phyloP scores from a whole-genome alignment of 2,888 invertebrate genomes.

The Diaprepes abbreviatus region DNA sequence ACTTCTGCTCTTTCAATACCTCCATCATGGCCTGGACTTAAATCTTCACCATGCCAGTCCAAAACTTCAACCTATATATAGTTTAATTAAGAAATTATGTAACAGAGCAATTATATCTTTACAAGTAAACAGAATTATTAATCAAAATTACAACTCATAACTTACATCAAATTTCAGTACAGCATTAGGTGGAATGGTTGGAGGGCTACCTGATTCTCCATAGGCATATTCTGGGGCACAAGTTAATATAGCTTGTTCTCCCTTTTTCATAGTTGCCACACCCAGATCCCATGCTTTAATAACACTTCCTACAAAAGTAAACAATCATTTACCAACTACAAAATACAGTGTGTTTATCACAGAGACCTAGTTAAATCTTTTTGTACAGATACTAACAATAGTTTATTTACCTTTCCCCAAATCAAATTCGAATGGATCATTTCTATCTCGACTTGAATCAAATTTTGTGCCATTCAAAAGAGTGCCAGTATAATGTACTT shows the following conservation, averaged over 20 bases:
- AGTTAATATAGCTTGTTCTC: slow-evolving; percentile 86
- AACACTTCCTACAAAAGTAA: slow-evolving; percentile 74
- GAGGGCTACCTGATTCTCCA: slow-evolving; percentile 85
- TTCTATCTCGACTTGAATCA: slow-evolving; percentile 90
- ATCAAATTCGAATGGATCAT: slow-evolving; percentile 87
- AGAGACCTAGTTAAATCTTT: too few relatives aligned
- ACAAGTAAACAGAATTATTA: neutral
- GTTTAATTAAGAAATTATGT: too few relatives aligned
- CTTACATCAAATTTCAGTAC: slow-evolving; percentile 90
- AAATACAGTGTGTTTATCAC: too few relatives aligned
- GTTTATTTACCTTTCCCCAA: slow-evolving; percentile 84
- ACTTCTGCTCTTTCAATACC: slow-evolving; percentile 83
- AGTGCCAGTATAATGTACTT: slow-evolving; percentile 88
- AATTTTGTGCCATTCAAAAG: slow-evolving; percentile 90
- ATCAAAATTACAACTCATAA: slow-evolving; percentile 68
- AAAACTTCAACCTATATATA: slow-evolving; percentile 86
- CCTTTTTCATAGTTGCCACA: slow-evolving; percentile 92
- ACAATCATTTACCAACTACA: too few relatives aligned
- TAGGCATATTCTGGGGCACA: slow-evolving; percentile 94
- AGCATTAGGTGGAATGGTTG: slow-evolving; percentile 89
- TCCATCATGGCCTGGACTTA: slow-evolving; percentile 87
- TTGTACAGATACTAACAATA: too few relatives aligned
- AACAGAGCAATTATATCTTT: too few relatives aligned
- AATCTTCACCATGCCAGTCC: slow-evolving; percentile 89
- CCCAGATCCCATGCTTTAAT: slow-evolving; percentile 97